These are phyloP conservation scores for Oceanodroma tethys DNA, from an alignment of 2,113 vertebrate genomes.

Conservation along the genomic window DNA sequence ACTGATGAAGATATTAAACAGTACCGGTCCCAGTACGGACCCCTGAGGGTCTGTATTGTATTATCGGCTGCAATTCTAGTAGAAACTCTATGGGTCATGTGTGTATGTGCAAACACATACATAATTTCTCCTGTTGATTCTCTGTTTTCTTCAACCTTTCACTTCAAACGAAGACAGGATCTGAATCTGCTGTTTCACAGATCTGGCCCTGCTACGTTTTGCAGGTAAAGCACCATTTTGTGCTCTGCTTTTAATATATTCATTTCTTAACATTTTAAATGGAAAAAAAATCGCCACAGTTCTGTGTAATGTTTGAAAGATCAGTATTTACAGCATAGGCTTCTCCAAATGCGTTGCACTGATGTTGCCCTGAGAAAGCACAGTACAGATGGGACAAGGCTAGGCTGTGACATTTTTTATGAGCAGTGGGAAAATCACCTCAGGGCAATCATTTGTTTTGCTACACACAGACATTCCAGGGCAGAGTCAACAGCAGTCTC, in stretches of 20 bases:
- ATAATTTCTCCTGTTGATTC: background rate
- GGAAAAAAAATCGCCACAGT: background rate
- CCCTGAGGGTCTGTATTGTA: background rate
- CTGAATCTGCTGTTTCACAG: background rate
- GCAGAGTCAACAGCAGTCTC: constrained; percentile 37
- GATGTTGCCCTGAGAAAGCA: constrained; percentile 41
- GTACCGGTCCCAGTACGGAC: background rate
- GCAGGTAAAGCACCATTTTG: background rate
- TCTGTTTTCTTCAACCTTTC: background rate
- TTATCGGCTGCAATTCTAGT: background rate
- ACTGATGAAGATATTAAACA: background rate
- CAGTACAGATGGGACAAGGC: constrained; percentile 55
- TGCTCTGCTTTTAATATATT: constrained; percentile 4
- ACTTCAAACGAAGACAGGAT: background rate
- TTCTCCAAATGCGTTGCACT: constrained; percentile 31
- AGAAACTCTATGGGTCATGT: background rate
- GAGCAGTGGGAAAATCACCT: constrained; percentile 70
- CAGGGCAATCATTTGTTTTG: constrained; percentile 67
- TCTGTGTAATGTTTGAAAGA: background rate
- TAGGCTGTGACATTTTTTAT: constrained; percentile 60
- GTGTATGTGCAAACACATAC: background rate
- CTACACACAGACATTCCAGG: constrained; percentile 56
- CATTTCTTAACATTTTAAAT: constrained; percentile 20
- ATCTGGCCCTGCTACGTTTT: background rate
- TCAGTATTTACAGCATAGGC: constrained; percentile 9